phyloP scores from a whole-genome alignment of 2,113 vertebrate species.

The Poeciliopsis prolifica region DNA sequence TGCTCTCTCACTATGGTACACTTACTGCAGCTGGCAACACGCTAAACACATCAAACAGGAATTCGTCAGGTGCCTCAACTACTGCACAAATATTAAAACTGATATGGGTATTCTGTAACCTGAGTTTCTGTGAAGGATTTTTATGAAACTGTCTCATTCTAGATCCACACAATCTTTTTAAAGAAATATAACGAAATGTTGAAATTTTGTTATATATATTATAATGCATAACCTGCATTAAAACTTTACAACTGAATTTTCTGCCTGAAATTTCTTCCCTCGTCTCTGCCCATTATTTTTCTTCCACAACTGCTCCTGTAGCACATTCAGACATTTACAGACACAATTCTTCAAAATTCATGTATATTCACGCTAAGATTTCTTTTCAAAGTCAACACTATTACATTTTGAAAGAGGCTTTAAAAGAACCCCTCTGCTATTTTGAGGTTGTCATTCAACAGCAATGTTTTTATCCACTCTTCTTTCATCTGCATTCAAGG shows the following conservation, averaged over 20 bases:
- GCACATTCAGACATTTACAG: not conserved
- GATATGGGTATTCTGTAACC: not conserved
- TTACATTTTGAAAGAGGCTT: not conserved
- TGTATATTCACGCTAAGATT: not conserved
- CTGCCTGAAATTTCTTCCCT: not conserved
- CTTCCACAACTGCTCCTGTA: not conserved
- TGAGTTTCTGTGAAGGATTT: constrained; percentile 53
- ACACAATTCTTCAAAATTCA: not conserved
- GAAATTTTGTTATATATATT: no score
- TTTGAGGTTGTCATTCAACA: constrained; percentile 10
- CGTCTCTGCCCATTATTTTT: constrained; percentile 11
- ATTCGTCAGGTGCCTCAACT: constrained; percentile 54
- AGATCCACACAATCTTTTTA: constrained; percentile 16
- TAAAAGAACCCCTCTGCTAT: not conserved
- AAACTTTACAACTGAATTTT: not conserved
- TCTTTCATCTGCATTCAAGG: constrained; percentile 70
- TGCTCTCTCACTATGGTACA: constrained; percentile 24
- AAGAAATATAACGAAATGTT: not conserved
- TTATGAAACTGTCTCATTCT: constrained; percentile 36
- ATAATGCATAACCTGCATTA: not conserved
- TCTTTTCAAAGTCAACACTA: not conserved
- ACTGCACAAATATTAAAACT: constrained; percentile 36
- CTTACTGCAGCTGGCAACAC: constrained; percentile 49
- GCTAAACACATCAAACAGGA: constrained; percentile 49
- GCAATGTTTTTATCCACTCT: constrained; percentile 19